phyloP scores from a whole-genome alignment of 2,113 vertebrate species.

The Sitta europaea region DNA sequence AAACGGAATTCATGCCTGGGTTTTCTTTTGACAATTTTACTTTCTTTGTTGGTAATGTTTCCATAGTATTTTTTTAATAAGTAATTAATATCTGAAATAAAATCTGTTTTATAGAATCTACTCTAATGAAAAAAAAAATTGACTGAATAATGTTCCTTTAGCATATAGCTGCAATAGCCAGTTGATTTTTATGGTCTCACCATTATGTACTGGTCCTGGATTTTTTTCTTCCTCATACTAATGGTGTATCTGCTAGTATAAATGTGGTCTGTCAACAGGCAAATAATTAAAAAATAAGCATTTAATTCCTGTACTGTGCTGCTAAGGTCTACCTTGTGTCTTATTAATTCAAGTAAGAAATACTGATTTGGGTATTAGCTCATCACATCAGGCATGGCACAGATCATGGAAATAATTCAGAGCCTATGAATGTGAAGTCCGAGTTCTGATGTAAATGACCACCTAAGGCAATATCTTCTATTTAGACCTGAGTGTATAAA shows the following conservation, averaged over 20 bases:
- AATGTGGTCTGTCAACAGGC: not conserved
- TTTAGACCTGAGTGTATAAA: not conserved
- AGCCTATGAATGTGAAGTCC: not conserved
- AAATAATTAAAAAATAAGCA: not conserved
- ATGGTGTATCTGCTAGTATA: not conserved
- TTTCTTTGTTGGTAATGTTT: not conserved
- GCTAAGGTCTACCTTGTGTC: not conserved
- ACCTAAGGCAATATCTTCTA: not conserved
- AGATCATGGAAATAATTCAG: not conserved
- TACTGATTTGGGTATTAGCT: not conserved
- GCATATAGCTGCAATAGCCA: not conserved
- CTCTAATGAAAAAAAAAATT: not conserved
- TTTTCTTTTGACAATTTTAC: not conserved
- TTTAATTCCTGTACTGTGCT: not conserved
- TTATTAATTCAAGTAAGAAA: not conserved
- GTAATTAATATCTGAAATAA: not conserved
- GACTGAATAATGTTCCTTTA: not conserved
- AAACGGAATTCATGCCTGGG: not conserved
- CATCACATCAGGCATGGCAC: not conserved
- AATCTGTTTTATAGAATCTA: not conserved
- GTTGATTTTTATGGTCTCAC: not conserved
- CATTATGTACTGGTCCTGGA: not conserved
- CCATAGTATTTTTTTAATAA: not conserved
- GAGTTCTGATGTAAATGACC: not conserved
- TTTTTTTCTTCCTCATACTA: not conserved